phyloP scores from a whole-genome alignment of 2,797 vertebrate species.

The Spea hammondii region DNA sequence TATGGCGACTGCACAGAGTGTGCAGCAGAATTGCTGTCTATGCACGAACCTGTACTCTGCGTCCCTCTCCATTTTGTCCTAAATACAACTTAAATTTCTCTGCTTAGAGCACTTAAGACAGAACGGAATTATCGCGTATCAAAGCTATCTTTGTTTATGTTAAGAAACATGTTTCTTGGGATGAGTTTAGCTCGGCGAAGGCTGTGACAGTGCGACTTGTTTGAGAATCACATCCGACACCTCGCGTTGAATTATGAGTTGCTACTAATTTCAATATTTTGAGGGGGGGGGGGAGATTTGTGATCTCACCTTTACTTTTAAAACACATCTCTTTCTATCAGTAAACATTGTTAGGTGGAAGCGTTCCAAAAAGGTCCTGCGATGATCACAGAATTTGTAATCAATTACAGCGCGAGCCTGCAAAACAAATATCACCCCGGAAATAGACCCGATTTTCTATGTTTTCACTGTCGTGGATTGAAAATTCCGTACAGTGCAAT shows the following conservation, averaged over 20 bases:
- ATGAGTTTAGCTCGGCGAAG: too few relatives aligned
- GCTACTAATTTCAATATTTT: conserved; percentile 28
- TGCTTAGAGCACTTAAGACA: too few relatives aligned
- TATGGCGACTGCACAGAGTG: too few relatives aligned
- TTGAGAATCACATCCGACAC: not conserved
- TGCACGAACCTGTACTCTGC: too few relatives aligned
- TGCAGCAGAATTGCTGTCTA: too few relatives aligned
- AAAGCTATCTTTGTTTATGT: too few relatives aligned
- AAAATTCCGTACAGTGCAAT: too few relatives aligned
- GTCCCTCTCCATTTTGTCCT: too few relatives aligned
- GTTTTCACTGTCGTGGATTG: too few relatives aligned
- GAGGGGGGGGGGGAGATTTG: conserved; percentile 1
- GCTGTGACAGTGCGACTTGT: not conserved
- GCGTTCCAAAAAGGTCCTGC: conserved; percentile 18
- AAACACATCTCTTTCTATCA: conserved; percentile 2
- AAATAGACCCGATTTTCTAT: not conserved
- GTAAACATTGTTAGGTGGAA: conserved; percentile 35
- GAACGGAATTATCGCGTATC: too few relatives aligned
- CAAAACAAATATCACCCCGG: not conserved
- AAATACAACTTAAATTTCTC: too few relatives aligned
- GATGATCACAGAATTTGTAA: conserved; percentile 30
- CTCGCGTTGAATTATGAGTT: conserved; percentile 4
- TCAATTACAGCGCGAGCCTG: conserved; percentile 35
- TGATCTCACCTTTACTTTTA: conserved; percentile 11
- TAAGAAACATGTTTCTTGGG: too few relatives aligned